phyloP scores from a whole-genome alignment of 2,888 invertebrate genomes.

The Conchocele bisecta region DNA sequence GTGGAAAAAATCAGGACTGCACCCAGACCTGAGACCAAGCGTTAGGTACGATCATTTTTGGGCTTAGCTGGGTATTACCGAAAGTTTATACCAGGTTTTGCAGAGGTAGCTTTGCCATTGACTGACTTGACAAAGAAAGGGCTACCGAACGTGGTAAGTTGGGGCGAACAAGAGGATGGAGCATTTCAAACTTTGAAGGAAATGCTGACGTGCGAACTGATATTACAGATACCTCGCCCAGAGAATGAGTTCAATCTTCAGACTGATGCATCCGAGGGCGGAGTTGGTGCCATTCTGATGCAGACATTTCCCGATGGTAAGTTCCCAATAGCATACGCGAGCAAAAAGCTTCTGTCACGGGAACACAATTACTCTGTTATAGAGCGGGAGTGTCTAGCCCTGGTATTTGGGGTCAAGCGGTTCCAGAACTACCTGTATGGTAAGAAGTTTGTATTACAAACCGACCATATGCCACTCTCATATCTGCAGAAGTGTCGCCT shows the following conservation, averaged over 20 bases:
- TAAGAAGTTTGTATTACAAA: neutral
- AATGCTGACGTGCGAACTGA: constrained; percentile 19
- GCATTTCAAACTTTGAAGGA: constrained; percentile 41
- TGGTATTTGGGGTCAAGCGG: constrained; percentile 51
- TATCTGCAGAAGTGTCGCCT: neutral
- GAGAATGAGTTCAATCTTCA: constrained; percentile 43
- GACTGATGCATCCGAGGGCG: constrained; percentile 65
- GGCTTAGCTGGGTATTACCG: constrained; percentile 3
- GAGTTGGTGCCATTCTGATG: constrained; percentile 65
- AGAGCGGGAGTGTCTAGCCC: constrained; percentile 61
- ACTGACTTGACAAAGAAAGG: too few species aligned
- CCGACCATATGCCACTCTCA: neutral
- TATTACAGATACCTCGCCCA: constrained; percentile 58
- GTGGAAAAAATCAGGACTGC: neutral
- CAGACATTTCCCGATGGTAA: constrained; percentile 43
- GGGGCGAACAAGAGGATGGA: constrained; percentile 27
- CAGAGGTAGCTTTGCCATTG: neutral
- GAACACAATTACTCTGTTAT: constrained; percentile 63
- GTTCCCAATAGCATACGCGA: constrained; percentile 64
- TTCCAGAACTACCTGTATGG: constrained; percentile 40
- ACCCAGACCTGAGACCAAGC: constrained; percentile 19
- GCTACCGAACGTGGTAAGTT: constrained; percentile 43
- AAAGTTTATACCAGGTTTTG: neutral
- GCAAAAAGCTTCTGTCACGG: constrained; percentile 50
- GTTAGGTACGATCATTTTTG: constrained; percentile 10